Evolutionary conservation across 2,888 invertebrate species (phyloP).

Genomic region (Lasius fuliginosus): DNA sequence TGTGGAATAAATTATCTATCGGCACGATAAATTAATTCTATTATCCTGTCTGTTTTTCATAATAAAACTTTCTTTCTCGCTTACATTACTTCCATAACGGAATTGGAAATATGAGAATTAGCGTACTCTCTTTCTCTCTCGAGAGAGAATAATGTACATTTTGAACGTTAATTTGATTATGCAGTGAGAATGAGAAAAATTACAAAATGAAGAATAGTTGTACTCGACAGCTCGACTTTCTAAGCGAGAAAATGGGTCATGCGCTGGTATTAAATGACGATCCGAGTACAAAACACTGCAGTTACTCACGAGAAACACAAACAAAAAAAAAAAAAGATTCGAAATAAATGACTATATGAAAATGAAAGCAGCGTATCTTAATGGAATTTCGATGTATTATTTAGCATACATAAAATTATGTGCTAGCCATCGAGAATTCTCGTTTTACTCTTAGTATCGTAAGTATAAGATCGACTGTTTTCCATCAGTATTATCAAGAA

Average conservation of each 20-base stretch:
- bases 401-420: not conserved
- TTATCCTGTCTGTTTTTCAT: not conserved
- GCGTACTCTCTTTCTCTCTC: not conserved
- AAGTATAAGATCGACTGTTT: constrained; percentile 53
- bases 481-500: constrained; percentile 52
- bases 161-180: constrained; percentile 45
- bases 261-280: constrained; percentile 58
- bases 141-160: constrained; percentile 27
- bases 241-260: constrained; percentile 70
- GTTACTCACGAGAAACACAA: constrained; percentile 48
- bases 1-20: constrained; percentile 16
- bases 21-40: constrained; percentile 24
- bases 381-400: not conserved
- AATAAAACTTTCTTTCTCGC: not conserved
- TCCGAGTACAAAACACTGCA: constrained; percentile 69
- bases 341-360: not conserved
- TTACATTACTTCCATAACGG: not conserved
- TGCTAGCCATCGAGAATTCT: not conserved
- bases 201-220: constrained; percentile 31
- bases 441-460: constrained; percentile 1
- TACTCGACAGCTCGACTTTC: constrained; percentile 8
- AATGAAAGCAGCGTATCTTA: constrained; percentile 4
- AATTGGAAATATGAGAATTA: constrained; percentile 40
- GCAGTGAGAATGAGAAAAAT: constrained; percentile 29
- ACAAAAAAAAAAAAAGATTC: not conserved